Percentiles rank a stretch among this genome's conserved stretches.
Conservation (phyloP, 1,140 invertebrate species). For the Drosophila novamexicana region DNA sequence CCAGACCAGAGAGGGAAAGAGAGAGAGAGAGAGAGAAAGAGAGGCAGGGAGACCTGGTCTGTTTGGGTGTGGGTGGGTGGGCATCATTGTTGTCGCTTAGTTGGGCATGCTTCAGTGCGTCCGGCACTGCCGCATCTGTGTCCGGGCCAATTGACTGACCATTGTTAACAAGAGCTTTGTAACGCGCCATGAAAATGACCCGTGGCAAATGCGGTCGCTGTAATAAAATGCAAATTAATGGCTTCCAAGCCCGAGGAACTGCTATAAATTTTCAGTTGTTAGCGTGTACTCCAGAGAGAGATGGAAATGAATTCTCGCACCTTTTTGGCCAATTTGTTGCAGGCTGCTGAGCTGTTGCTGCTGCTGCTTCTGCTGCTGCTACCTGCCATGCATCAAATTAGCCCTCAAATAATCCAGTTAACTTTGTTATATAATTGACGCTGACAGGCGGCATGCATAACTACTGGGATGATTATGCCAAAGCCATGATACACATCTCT, state of each 20-base stretch:
- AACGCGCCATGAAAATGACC: slow-evolving; percentile 76
- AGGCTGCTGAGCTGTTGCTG: slow-evolving; percentile 31
- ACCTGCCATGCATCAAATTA: slow-evolving; percentile 72
- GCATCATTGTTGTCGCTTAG: slow-evolving; percentile 78
- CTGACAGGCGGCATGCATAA: slow-evolving; percentile 59
- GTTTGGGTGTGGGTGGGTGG: slow-evolving; percentile 29
- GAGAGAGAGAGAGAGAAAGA: slow-evolving; percentile 12
- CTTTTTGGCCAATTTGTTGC: slow-evolving; percentile 70
- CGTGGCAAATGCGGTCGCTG: slow-evolving; percentile 73
- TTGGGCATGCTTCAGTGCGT: slow-evolving; percentile 68
- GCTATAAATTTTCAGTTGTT: slow-evolving; percentile 46
- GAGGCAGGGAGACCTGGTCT: slow-evolving; percentile 20
- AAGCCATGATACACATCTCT: slow-evolving; percentile 5
- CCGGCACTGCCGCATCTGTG: slow-evolving; percentile 52
- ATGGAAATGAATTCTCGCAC: slow-evolving; percentile 68
- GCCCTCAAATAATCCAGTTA: slow-evolving; percentile 74
- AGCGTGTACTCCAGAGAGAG: slow-evolving; percentile 6
- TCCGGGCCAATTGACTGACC: slow-evolving; percentile 69
- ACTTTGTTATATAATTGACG: slow-evolving; percentile 73
- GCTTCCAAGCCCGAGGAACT: slow-evolving; percentile 33
- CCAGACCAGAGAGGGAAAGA: slow-evolving; percentile 5
- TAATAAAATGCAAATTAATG: slow-evolving; percentile 82
- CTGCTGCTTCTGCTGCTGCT: slow-evolving; percentile 9
- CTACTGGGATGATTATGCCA: slow-evolving; percentile 42
- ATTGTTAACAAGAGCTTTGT: slow-evolving; percentile 72